Base-by-base conservation (phyloP, 2,888 invertebrate genomes). In the Yponomeuta plumbellus region DNA sequence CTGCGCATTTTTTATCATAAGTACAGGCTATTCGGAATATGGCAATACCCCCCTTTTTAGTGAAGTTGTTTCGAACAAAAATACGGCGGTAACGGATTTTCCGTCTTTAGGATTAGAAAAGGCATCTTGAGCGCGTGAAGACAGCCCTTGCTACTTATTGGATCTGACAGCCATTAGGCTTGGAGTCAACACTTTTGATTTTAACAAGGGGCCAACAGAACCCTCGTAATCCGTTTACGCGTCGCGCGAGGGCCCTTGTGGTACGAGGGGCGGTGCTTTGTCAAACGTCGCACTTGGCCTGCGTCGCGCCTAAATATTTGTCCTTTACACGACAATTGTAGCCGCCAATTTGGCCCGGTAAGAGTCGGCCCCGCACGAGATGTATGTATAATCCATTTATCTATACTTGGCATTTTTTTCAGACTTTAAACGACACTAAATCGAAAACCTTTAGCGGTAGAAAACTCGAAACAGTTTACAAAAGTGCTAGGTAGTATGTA, bases 221-320 rank as follows among this genome's bases (percentile, higher is more conserved):
- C 84, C 84, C 80, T 81, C 78, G 79, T 86, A 88, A 88, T 88
- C 86, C 84, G 82, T 82, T 88, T 87, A 85, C 79, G 76, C 78
- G 70, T 76, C 76, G 72, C 76, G 73, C 80, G 80, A 76, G 76
- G 72, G 39, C 76, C 76, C 80, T 81, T 79, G 79, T 74, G 78
- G 76, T 68, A 71, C 72, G 70, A 80, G 77, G 77, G 76, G 76
- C 76, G 76, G 77, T 79, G 75, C 78, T 85, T 83, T 80, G 80
- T 80, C 79, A 80, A 80, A 81, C 74, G 76, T 76, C 78, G 79
- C 78, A 79, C 79, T 80, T 80, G 75, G n/a, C 23, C 34, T 20
- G 2, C 11, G 75, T 70, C 76, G 75, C 76, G 71, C 72, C 70
- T 71, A 76, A 80, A 78, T 76, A 78, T 78, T 80, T 76, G 70